Base-by-base conservation (phyloP, 2,888 invertebrate species). In the Boloria selene region DNA sequence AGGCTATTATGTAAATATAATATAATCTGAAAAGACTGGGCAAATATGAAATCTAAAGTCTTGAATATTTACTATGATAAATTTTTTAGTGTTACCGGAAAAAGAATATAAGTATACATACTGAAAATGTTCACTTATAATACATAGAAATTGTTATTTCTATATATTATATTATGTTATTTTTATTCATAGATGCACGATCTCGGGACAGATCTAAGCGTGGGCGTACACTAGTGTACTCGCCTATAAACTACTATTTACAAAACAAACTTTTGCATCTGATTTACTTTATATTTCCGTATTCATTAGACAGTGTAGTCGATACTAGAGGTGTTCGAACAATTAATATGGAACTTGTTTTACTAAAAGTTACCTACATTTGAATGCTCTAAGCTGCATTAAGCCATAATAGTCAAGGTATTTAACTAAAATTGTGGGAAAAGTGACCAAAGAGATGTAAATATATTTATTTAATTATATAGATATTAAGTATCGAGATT, bases 271-370 rank as follows among this genome's bases (percentile, higher is more conserved):
- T 42, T 63, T 63, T 56, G 10, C 17, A 26, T 56, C 26, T 50
- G 14, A 50, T 17, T 59, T 18, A 18, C 14, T 47, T 59, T 53
- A 52, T 58, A 45, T 64, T 53, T 64, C 64, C 64, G 53, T 53
- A 18, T 64, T 64, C 52, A 53, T 64, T 64, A 64, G 38, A 6
- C 51, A 18, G 7, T 52, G 58, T 62, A 56, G 16, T 26, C 26
- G 22, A 14, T 45, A 18, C 13, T 49, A 47, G 38, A 50, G 42
- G 49, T 63, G 63, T 63, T 63, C 42, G 26, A 55, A 56, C 44
- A 22, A 56, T 63, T 63, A 26, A 45, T 16, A 38, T 42, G n/a
- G 14, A 13, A 45, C 56, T 45, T 18, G 45, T 45, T 45, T 13
- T 45, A 38, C 31, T 38, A 38, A 38, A 45, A 56, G 5, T 13